Conservation (phyloP, 2,113 vertebrate species). For the Sakesphorus luctuosus region DNA sequence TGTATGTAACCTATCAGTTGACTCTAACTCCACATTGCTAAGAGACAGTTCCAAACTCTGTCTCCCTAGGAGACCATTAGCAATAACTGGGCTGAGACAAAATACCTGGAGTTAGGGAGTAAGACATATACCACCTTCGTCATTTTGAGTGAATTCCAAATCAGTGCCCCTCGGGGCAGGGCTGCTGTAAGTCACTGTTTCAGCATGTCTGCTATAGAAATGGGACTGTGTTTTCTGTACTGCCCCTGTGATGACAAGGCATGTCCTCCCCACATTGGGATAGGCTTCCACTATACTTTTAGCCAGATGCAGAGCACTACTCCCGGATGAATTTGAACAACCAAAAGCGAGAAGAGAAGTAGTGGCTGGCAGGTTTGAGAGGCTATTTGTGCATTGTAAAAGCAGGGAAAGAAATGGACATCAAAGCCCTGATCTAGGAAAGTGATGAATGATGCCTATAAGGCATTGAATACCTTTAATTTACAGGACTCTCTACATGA, state of each 20-base stretch:
- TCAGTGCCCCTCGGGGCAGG: accelerated
- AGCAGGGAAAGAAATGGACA: neutral
- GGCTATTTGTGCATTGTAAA: neutral
- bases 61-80: neutral
- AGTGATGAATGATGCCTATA: neutral
- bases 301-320: neutral
- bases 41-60: neutral
- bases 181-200: neutral
- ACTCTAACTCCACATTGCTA: neutral
- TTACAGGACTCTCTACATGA: neutral
- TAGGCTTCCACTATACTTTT: neutral
- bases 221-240: neutral
- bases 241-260: neutral
- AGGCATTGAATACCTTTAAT: neutral
- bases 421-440: neutral
- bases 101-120: neutral
- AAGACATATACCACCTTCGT: neutral
- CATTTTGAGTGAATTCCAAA: neutral
- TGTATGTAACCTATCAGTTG: neutral
- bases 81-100: neutral
- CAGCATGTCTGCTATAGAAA: neutral
- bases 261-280: accelerated
- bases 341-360: neutral
- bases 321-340: neutral
- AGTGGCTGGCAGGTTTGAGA: neutral